These are phyloP conservation scores for Bimastos eiseni DNA, from an alignment of 2,888 invertebrate species.

Conservation along the genomic window DNA sequence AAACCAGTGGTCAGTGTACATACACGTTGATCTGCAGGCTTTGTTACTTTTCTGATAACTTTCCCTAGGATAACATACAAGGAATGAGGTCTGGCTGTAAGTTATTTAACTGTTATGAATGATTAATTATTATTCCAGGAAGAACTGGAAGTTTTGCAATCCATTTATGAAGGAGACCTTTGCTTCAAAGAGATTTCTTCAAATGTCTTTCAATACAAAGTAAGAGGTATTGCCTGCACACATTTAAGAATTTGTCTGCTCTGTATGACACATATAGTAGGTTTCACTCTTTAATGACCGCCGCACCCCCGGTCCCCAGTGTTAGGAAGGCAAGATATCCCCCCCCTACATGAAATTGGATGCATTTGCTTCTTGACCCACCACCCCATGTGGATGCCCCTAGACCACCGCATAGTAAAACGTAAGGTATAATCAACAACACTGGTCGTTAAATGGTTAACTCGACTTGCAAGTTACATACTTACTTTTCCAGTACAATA, in stretches of 20 bases:
- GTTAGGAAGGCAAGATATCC: no score
- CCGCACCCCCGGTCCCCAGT: no score
- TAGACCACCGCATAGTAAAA: no score
- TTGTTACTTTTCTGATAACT: no score
- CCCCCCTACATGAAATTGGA: no score
- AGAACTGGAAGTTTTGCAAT: slow-evolving; percentile 84
- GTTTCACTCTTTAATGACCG: no score
- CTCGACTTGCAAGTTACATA: not conserved
- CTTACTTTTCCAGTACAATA: not conserved
- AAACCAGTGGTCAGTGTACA: no score
- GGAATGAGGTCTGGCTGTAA: not conserved
- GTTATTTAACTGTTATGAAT: not conserved
- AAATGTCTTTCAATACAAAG: slow-evolving; percentile 88
- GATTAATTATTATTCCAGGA: slow-evolving; percentile 66
- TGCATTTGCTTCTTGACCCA: no score
- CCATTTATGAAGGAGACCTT: slow-evolving; percentile 91
- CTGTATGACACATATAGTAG: not conserved
- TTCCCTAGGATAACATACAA: no score
- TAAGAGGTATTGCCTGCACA: slow-evolving; percentile 58
- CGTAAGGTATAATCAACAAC: no score
- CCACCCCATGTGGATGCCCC: no score
- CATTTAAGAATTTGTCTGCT: not conserved
- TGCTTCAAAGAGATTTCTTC: slow-evolving; percentile 79
- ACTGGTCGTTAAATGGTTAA: not conserved
- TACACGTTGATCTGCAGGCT: no score